A percentile compares a stretch with the other conserved stretches of the same genome.
Conservation (phyloP, 2,113 vertebrate genomes). For the Albula goreensis region DNA sequence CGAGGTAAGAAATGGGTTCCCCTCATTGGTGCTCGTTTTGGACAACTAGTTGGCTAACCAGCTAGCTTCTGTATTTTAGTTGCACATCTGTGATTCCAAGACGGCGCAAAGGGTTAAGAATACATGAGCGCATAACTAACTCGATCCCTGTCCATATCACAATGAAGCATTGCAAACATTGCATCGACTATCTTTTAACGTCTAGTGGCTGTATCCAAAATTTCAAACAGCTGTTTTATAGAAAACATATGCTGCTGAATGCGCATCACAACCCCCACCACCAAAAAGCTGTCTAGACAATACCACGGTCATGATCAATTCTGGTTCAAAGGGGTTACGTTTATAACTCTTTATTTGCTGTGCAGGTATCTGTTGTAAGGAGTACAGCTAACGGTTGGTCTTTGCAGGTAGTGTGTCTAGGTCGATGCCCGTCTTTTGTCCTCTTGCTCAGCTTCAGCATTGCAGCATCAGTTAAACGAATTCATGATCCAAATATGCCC, state of each 20-base stretch:
- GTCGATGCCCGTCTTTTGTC: conserved; percentile 5
- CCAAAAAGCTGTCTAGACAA: background rate
- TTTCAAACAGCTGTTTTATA: background rate
- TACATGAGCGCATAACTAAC: background rate
- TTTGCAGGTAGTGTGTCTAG: background rate
- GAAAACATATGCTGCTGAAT: background rate
- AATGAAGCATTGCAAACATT: background rate
- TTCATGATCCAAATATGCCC: background rate
- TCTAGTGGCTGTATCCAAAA: background rate
- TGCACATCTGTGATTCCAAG: background rate
- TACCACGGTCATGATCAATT: background rate
- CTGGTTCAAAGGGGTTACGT: background rate
- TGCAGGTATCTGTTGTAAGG: background rate
- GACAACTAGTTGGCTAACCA: background rate
- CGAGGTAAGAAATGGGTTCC: conserved; percentile 72
- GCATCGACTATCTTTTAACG: background rate
- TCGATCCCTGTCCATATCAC: background rate
- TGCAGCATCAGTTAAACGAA: background rate
- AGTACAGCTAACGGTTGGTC: background rate
- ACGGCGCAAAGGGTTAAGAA: background rate
- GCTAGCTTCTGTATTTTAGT: background rate
- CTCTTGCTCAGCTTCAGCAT: background rate
- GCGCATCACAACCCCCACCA: background rate
- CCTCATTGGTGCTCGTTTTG: background rate
- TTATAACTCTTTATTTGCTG: background rate